A percentile compares a stretch with the other conserved stretches of the same genome.
phyloP scores from a whole-genome alignment of 2,888 invertebrate species.

The Phania funesta region DNA sequence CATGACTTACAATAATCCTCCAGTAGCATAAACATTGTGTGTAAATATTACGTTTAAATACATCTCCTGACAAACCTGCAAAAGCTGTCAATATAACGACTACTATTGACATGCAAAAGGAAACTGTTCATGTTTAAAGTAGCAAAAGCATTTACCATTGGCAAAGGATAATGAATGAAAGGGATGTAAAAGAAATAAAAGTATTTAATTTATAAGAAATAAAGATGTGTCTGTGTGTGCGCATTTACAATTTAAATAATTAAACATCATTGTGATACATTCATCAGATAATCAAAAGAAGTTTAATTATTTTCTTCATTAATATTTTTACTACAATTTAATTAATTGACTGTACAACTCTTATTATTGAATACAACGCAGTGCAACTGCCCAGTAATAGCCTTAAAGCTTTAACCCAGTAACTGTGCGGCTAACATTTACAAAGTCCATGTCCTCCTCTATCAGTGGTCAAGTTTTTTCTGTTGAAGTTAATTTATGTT shows the following conservation, averaged over 20 bases:
- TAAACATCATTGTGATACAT: too few species aligned
- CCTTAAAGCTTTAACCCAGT: too few species aligned
- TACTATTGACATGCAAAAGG: neutral
- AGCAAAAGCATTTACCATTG: conserved; percentile 12
- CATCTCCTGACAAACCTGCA: neutral
- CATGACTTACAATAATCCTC: conserved; percentile 30
- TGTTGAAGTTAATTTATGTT: too few species aligned
- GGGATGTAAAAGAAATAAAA: conserved; percentile 1
- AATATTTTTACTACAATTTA: too few species aligned
- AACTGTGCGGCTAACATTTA: too few species aligned
- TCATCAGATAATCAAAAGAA: too few species aligned
- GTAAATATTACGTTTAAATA: conserved; percentile 14
- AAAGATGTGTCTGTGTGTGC: neutral
- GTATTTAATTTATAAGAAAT: conserved; percentile 17
- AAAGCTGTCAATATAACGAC: neutral
- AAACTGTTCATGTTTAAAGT: neutral
- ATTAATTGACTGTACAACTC: too few species aligned
- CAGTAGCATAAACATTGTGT: conserved; percentile 16
- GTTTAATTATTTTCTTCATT: too few species aligned
- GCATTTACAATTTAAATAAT: neutral
- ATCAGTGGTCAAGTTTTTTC: too few species aligned
- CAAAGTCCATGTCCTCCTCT: too few species aligned
- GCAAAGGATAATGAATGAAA: neutral
- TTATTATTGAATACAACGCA: too few species aligned
- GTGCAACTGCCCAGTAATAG: too few species aligned